phyloP scores from a whole-genome alignment of 2,113 vertebrate genomes.

The Pipa parva region DNA sequence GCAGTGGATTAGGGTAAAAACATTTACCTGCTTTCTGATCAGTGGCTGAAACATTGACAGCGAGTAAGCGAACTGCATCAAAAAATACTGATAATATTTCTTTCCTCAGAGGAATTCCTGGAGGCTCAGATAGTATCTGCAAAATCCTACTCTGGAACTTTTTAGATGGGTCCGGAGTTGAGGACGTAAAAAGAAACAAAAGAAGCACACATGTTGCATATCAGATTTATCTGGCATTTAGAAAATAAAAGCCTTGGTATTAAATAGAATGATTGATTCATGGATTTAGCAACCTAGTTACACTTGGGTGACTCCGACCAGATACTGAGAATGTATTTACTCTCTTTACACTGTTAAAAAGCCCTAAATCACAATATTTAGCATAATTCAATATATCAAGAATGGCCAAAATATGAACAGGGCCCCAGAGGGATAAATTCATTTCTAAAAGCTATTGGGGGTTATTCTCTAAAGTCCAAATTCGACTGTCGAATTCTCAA shows the following conservation, averaged over 20 bases:
- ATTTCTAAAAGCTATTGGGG: too few species aligned
- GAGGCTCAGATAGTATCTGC: conserved; percentile 51
- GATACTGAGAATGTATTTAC: too few species aligned
- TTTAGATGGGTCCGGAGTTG: background rate
- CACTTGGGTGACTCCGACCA: background rate
- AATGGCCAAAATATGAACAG: too few species aligned
- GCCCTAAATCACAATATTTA: too few species aligned
- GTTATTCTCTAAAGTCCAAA: too few species aligned
- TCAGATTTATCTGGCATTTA: background rate
- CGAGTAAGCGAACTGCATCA: conserved; percentile 45
- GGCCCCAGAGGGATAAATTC: too few species aligned
- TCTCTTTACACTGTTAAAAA: too few species aligned
- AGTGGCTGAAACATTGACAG: fast-evolving
- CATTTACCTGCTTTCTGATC: conserved; percentile 53
- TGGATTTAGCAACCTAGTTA: background rate
- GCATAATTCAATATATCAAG: too few species aligned
- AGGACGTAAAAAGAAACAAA: conserved; percentile 29
- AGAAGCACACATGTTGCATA: background rate
- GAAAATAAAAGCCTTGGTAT: background rate
- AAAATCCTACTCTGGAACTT: conserved; percentile 64
- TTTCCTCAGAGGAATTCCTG: conserved; percentile 35
- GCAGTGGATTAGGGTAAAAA: background rate
- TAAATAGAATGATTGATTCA: background rate
- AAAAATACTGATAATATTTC: conserved; percentile 63
- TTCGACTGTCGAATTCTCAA: too few species aligned